Base-by-base conservation (phyloP, 2,797 vertebrate genomes). In the Sebastes itinus region DNA sequence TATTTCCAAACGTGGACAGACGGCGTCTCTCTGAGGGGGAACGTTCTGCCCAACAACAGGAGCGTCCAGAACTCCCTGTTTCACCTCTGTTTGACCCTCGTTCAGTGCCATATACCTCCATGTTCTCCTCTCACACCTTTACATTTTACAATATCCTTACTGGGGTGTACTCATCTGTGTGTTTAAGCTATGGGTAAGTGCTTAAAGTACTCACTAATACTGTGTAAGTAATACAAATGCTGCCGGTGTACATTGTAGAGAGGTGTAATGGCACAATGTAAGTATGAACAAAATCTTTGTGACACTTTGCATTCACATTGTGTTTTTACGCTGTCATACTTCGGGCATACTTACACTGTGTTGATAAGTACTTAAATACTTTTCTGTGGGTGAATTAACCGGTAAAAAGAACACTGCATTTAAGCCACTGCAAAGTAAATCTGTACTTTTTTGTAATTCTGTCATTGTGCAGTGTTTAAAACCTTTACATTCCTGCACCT, bases 51-150 rank as follows among this genome's bases (percentile, higher is more conserved):
- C 7, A 27, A 65, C 28, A 80, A 80, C 60, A 13, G 79, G 86
- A 85, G 69, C 4, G 35, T 86, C 83, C 90, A 90, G 86, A 90
- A 83, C 85, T 88, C 84, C 86, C 83, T 66, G 84, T 88, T 77
- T 58, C 78, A 70, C 87, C 87, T 85, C 78, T 38, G 72, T 87
- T 77, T 65, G 76, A 86, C 81, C 90, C 78, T 74, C 28, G 59
- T 75, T 85, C 86, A 75, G 91, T 89, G 85, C 84, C 91, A 91
- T 72, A 77, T 66, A 69, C 85, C 89, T 90, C 86, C 86, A 79
- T 70, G 70, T 85, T 80, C 76, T 77, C 71, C 80, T 73, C 38
- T 69, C 82, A 78, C 68, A 13, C 23, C 82, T 82, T 80, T 62
- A 69, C 70, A 74, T 82, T 84, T 49, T 80, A 38, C 88, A 52